Evolutionary conservation across 2,888 invertebrate genomes (phyloP), one percentile per base, ranked within the genome.

Genomic region (Sepioteuthis lessoniana): DNA sequence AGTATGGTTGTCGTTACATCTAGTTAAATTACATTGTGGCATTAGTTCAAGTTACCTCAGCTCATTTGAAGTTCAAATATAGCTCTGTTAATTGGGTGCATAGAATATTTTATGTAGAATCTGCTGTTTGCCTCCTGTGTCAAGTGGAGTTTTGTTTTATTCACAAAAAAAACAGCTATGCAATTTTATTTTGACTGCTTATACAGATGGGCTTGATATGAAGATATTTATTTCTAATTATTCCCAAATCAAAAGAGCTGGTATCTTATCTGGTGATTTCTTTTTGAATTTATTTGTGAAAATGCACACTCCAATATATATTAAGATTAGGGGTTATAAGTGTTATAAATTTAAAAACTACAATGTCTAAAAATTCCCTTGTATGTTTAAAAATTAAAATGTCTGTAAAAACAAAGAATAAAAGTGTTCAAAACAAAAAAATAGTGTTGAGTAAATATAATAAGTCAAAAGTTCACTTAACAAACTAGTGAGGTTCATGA

Each of bases 51-150:
- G 25, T 76, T 76, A n/a, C n/a, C n/a, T 76, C 31, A 7, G 16
- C n/a, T 10, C n/a, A n/a, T n/a, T 31, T 8, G 76, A 76, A n/a
- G n/a, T 76, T 5, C 76, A 76, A 76, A 76, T 76, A 76, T 76
- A 76, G 76, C n/a, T 8, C 31, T n/a, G n/a, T 31, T 76, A 76
- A 76, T 76, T n/a, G 76, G n/a, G n/a, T 31, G 10, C 76, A 76
- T 76, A n/a, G 76, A 76, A 76, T 76, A 76, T 76, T 76, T 76
- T 13, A 76, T 76, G 76, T n/a, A n/a, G n/a, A 76, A n/a, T n/a
- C 31, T 76, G 76, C 10, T 7, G 13, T 76, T 76, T 76, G 31
- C 76, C 76, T 76, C 10, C 76, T 76, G n/a, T 31, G 31, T 76
- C n/a, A n/a, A 76, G 16, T 31, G n/a, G 76, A n/a, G 8, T 76